Conservation (phyloP, 2,797 vertebrate genomes). For the Odontamblyopus lacepedii region DNA sequence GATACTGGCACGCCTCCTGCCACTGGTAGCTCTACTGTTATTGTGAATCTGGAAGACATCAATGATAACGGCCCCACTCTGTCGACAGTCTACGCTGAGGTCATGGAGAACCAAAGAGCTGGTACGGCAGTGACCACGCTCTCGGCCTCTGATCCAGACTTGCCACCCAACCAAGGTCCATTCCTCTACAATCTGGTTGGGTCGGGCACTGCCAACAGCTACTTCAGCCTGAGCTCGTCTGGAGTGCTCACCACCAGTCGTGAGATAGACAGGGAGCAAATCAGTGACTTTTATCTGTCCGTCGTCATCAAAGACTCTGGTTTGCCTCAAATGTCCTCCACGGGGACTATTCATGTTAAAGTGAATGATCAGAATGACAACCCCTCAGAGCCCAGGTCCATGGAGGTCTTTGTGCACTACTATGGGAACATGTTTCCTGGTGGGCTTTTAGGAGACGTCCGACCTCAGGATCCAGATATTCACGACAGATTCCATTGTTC, state of each 20-base stretch:
- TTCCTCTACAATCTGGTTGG: constrained; percentile 89
- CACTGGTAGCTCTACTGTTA: constrained; percentile 87
- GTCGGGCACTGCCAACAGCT: constrained; percentile 86
- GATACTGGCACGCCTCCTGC: constrained; percentile 90
- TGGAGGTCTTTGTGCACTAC: constrained; percentile 94
- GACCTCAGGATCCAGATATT: constrained; percentile 92
- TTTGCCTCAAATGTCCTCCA: constrained; percentile 95
- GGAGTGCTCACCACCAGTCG: constrained; percentile 89
- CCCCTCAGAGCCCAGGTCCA: constrained; percentile 88
- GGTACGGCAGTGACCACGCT: constrained; percentile 87
- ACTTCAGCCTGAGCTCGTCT: constrained; percentile 88
- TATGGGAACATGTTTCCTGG: constrained; percentile 94
- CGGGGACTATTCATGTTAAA: constrained; percentile 89
- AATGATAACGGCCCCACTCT: constrained; percentile 95
- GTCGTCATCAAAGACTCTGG: constrained; percentile 95
- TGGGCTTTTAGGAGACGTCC: constrained; percentile 88
- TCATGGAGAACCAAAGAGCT: constrained; percentile 90
- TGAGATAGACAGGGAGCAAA: constrained; percentile 95
- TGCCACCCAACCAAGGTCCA: constrained; percentile 95
- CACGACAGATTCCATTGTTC: constrained; percentile 92
- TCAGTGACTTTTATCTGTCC: constrained; percentile 89
- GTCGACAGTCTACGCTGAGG: constrained; percentile 82
- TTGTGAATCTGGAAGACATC: constrained; percentile 94
- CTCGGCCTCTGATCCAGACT: constrained; percentile 88
- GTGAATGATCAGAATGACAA: constrained; percentile 97